Evolutionary conservation across 2,888 invertebrate species (phyloP), one percentile per base, ranked within the genome.

Genomic region (Trichopoda pennipes): DNA sequence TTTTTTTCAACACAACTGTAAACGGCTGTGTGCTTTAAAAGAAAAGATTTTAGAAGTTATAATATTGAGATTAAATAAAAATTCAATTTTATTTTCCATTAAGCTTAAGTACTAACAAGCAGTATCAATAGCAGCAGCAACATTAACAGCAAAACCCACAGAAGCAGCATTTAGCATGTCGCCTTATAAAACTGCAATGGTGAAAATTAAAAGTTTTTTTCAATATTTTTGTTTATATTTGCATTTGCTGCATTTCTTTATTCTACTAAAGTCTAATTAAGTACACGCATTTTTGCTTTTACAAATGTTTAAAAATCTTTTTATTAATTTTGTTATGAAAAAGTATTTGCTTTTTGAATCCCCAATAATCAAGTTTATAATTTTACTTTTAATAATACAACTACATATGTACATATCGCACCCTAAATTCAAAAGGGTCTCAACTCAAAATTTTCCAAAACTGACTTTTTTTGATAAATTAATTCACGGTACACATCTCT

Each of bases 31-130:
- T 47, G 17, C 7, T 23, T 35, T 17, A 12, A 21, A 49, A 49
- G 55, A 61, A 75, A 58, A 10, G 17, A 72, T 44, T 69, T 58
- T 84, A 78, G 82, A 82, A 66, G 84, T 79, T 78, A 84, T 85
- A 87, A 32, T 66, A 87, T 87, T 85, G 88, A 88, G 87, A 87
- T 87, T 88, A 87, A 86, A 86, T 80, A 85, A 87, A 72, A 88
- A 88, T 87, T 88, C 87, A 88, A 88, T 88, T 88, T 88, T 72
- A 85, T 85, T 73, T 63, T 86, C 84, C 85, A 86, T 88, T 88
- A 86, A 87, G 86, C 84, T 88, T 86, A 88, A 88, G 87, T 87
- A 86, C 85, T 87, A 49, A 49, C 10, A 49, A 49, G 42, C 14
- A 2, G 42, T 88, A 87, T 88, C 87, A 87, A 86, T 86, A 79